A percentile compares a stretch with the other conserved stretches of the same genome.
Conservation (phyloP, 2,797 vertebrate species). For the Hoplostethus mediterraneus region DNA sequence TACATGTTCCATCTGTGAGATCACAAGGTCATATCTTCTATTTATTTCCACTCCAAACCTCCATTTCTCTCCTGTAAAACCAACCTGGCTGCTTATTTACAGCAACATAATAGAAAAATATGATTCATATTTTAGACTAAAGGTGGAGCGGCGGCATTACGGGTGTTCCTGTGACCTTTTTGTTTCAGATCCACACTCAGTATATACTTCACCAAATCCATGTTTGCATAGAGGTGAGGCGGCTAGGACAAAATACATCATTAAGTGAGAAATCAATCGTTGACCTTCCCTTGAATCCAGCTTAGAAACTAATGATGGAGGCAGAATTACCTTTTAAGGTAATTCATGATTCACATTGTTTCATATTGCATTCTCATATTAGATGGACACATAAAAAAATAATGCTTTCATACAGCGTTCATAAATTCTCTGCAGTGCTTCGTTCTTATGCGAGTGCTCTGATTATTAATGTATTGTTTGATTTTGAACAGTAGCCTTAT, state of each 20-base stretch:
- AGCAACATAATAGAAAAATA: constrained; percentile 36
- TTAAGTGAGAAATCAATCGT: constrained; percentile 29
- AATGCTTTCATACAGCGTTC: neutral
- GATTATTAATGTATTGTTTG: too few relatives aligned
- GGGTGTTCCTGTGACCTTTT: constrained; percentile 30
- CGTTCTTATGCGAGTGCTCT: too few relatives aligned
- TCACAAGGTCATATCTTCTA: constrained; percentile 42
- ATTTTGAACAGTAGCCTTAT: too few relatives aligned
- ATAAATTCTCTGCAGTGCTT: neutral
- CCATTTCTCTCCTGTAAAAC: constrained; percentile 11
- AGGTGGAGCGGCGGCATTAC: constrained; percentile 13
- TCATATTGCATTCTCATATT: neutral
- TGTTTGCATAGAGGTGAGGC: constrained; percentile 20
- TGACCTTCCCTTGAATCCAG: constrained; percentile 7
- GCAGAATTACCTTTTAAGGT: constrained; percentile 1
- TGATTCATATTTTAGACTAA: constrained; percentile 53
- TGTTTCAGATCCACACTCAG: neutral
- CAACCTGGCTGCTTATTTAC: constrained; percentile 28
- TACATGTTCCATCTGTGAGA: constrained; percentile 45
- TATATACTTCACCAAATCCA: constrained; percentile 10
- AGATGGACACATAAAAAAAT: neutral
- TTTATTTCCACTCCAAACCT: constrained; percentile 47
- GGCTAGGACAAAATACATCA: constrained; percentile 14
- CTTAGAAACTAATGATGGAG: constrained; percentile 22
- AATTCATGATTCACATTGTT: neutral